These are phyloP conservation scores for Zelleria hepariella DNA, from an alignment of 2,888 invertebrate genomes.

Conservation along the genomic window DNA sequence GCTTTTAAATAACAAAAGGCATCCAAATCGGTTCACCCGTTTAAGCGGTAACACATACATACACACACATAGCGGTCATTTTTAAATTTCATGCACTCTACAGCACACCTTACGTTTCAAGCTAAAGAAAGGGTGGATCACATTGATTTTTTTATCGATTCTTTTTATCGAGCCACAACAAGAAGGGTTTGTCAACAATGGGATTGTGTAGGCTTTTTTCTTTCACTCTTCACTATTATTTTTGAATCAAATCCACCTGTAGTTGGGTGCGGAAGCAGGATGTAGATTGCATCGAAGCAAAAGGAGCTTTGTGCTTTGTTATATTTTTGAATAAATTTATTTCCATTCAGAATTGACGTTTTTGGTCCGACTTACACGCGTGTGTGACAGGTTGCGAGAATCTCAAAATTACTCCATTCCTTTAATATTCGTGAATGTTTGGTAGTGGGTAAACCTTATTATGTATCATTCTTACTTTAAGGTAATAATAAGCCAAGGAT, in stretches of 20 bases:
- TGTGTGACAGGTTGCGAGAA: background rate
- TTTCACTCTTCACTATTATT: constrained; percentile 11
- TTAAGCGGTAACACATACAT: too few relatives aligned
- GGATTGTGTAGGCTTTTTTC: constrained; percentile 38
- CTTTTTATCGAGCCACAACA: background rate
- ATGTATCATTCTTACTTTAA: too few relatives aligned
- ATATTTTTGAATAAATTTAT: background rate
- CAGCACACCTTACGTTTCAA: background rate
- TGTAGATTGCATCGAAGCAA: constrained; percentile 32
- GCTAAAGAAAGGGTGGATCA: background rate
- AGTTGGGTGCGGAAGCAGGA: constrained; percentile 49
- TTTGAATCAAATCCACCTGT: constrained; percentile 47
- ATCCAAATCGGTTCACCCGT: too few relatives aligned
- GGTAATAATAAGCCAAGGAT: too few relatives aligned
- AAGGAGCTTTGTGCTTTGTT: background rate
- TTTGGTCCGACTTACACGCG: background rate
- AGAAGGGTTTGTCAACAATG: constrained; percentile 49
- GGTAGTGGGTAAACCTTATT: too few relatives aligned
- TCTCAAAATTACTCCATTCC: too few relatives aligned
- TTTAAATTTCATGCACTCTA: too few relatives aligned
- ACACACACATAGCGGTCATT: too few relatives aligned
- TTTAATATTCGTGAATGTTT: too few relatives aligned
- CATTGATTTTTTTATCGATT: background rate
- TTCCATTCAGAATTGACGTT: background rate
- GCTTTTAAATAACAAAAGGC: too few relatives aligned